A percentile compares a stretch with the other conserved stretches of the same genome.
These are phyloP conservation scores for Pipa parva DNA, from an alignment of 2,113 vertebrate species.

Conservation along the genomic window DNA sequence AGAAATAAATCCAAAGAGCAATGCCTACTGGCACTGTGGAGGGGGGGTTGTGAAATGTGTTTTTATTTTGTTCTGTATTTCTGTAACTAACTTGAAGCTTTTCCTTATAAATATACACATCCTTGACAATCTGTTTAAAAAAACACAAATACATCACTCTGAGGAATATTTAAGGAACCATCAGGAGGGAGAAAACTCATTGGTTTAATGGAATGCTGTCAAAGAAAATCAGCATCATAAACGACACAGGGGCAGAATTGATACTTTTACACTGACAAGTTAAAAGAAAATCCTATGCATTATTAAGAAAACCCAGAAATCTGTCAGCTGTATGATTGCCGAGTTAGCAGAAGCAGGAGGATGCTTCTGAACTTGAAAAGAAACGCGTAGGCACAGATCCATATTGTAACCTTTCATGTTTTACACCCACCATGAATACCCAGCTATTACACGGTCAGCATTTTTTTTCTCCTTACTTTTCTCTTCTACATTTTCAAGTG, in stretches of 20 bases:
- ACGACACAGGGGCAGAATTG: conserved; percentile 70
- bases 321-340: conserved; percentile 74
- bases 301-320: conserved; percentile 77
- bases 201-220: conserved; percentile 84
- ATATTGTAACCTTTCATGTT: conserved; percentile 68
- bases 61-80: conserved; percentile 49
- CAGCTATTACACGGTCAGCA: conserved; percentile 69
- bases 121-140: conserved; percentile 63
- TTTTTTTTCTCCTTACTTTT: conserved; percentile 54
- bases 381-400: conserved; percentile 59
- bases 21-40: conserved; percentile 45
- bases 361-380: conserved; percentile 63
- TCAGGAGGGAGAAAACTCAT: conserved; percentile 66
- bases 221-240: conserved; percentile 74
- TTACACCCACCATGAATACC: conserved; percentile 60
- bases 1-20: conserved; percentile 38
- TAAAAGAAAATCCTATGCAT: conserved; percentile 81
- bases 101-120: conserved; percentile 65
- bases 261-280: conserved; percentile 77
- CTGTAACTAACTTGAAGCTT: conserved; percentile 51
- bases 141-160: conserved; percentile 65
- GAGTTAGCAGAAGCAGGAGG: conserved; percentile 77
- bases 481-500: conserved; percentile 61
- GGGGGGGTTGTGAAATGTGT: conserved; percentile 33
- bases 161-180: conserved; percentile 67